Evolutionary conservation across 2,113 vertebrate species (phyloP), one percentile per base, ranked within the genome.

Genomic region (Sebastes fasciatus): DNA sequence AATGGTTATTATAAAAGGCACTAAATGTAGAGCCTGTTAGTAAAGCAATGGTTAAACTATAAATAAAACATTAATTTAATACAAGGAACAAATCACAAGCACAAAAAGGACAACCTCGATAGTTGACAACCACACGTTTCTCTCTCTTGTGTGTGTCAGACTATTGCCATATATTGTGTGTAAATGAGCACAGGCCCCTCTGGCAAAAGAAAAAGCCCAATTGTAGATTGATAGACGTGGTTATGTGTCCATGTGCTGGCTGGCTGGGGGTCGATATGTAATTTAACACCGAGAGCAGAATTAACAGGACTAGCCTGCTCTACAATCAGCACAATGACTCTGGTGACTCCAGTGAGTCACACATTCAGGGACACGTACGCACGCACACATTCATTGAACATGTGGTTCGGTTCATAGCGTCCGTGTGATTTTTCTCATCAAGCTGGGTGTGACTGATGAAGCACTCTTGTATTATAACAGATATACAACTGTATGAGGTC

Each of bases 261-360:
- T 71, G 75, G 43, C 13, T 57, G 73, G 67, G 75, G 91, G 86
- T 93, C 87, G 61, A 94, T 94, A 91, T 86, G 86, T 92, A 88
- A 94, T 93, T 93, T 92, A 87, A 83, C 75, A 85, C 83, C 46
- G 78, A 71, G 68, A 83, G 69, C 60, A 78, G 72, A 91, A 90
- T 78, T 88, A 89, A 83, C 83, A 77, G 74, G 74, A 84, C 61
- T 58, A 65, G 84, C 71, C 80, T 82, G 73, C 65, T 63, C 75
- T 63, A 69, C 71, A 49, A 72, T 86, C 75, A 82, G 48, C 54
- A 80, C 40, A 67, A 40, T 66, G 69, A 82, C 74, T 85, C 65
- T 69, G 58, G 82, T 84, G 83, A 85, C 66, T 82, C 48, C 51
- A 34, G 43, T 51, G 21, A 82, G 71, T 86, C 19, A 80, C 71